Conservation (phyloP, 2,797 vertebrate species). For the Adrianichthys oophorus region DNA sequence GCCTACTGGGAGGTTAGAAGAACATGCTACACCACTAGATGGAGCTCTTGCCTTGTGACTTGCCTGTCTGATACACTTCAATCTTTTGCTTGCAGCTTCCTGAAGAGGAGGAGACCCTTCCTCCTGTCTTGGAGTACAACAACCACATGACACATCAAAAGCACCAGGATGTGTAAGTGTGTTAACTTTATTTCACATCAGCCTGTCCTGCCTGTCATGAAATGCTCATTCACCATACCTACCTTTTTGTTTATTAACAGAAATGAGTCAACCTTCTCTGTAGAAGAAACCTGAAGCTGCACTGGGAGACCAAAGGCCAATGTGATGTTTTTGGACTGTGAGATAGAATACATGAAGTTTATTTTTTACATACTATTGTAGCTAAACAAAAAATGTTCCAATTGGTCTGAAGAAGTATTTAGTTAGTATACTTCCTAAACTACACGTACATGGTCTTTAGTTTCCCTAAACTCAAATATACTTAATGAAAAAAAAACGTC, state of each 20-base stretch:
- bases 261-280: slow-evolving; percentile 71
- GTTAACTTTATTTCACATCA: neutral
- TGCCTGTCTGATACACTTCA: neutral
- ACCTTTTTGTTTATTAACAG: slow-evolving; percentile 46
- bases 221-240: neutral
- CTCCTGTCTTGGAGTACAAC: slow-evolving; percentile 75
- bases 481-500: too few species aligned
- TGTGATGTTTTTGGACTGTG: slow-evolving; percentile 6
- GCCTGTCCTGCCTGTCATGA: neutral
- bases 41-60: slow-evolving; percentile 2
- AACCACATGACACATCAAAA: slow-evolving; percentile 70
- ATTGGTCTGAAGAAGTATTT: too few species aligned
- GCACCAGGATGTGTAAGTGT: slow-evolving; percentile 68
- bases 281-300: slow-evolving; percentile 67
- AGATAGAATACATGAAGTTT: too few species aligned
- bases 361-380: too few species aligned
- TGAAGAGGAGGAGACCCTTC: slow-evolving; percentile 83
- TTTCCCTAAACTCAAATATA: too few species aligned
- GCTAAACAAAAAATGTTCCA: too few species aligned
- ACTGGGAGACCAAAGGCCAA: neutral
- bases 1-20: slow-evolving; percentile 92
- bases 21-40: slow-evolving; percentile 31
- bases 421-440: too few species aligned
- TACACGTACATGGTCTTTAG: too few species aligned
- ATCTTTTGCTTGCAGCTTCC: slow-evolving; percentile 75